Evolutionary conservation across 2,888 invertebrate species (phyloP), one percentile per base, ranked within the genome.

Genomic region (Ceramica pisi): DNA sequence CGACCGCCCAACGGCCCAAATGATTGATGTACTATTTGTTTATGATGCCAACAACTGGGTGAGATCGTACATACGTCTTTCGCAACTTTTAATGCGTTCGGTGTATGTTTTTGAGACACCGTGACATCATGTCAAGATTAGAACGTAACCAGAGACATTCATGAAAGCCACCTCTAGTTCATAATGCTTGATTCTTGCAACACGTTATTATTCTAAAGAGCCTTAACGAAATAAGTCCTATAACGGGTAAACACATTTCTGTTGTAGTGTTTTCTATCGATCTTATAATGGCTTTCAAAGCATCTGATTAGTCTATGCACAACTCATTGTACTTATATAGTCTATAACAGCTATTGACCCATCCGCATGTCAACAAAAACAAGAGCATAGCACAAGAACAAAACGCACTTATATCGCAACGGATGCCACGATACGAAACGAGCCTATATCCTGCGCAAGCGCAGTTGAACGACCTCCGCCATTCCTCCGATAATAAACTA

Each of bases 361-460:
- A 73, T 70, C 62, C 46, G 55, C 64, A 16, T 56, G 61, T 72
- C 67, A 69, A 74, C 69, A 73, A 74, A 78, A 73, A 79, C 72
- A 79, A 77, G 77, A 72, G 66, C 65, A 72, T 59, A 75, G 57
- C 63, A 63, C 74, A 75, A 82, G 80, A 82, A 82, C 80, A 82
- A 85, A 86, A 86, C 79, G 82, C 80, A 85, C 69, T 82, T 84
- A 82, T 92, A 92, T 92, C 91, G 84, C 81, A 86, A 82, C 92
- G 92, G 92, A 92, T 90, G 91, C 88, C 71, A 73, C 86, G 92
- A 93, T 93, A 92, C 87, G 82, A 88, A 89, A 89, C 88, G 87
- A 88, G 89, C 87, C 85, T 90, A 86, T 90, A 92, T 93, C 92
- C 92, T 92, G 92, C 89, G 82, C 82, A 65, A 8, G 67, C 77